Evolutionary conservation across 1,140 invertebrate species (phyloP), one percentile per base, ranked within the genome.

Genomic region (Drosophila pallidifrons): DNA sequence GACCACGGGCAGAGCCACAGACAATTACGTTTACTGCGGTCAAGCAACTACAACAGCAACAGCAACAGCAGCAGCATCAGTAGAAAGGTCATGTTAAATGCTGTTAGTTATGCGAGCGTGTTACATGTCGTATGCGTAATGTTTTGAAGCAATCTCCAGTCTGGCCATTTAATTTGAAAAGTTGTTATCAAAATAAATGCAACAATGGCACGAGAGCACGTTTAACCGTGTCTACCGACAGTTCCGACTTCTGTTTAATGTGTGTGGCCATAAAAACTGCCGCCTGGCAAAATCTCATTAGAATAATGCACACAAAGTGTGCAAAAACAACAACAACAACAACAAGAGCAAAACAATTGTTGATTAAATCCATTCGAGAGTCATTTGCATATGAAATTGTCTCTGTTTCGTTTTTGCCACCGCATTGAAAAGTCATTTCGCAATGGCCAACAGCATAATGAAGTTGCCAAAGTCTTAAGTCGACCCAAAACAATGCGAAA

Each of bases 281-380:
- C 80, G 77, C 77, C 69, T 78, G 68, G 51, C 70, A 79, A 80
- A 88, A 89, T 79, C 85, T 89, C 86, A 89, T 89, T 89, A 89
- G 85, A 89, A 89, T 89, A 89, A 89, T 89, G 85, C 85, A 89
- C 35, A 58, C 51, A 66, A 75, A 70, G 78, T 77, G 45, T 60
- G 46, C 54, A 52, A 35, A 71, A 74, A 59, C 47, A 49, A 63
- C 75, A 54, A 59, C 47, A 49, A 63, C 75, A 54, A 20, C 11
- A 71, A 65, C 46, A 45, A 13, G 59, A 51, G 16, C 1, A 51
- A 83, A 49, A 89, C 85, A 89, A 89, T 89, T 89, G 85, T 89
- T 89, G 85, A 89, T 89, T 89, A 89, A 89, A 89, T 89, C 81
- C 85, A 89, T 85, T 88, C 75, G 74, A 81, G 85, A 83, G 85